Base-by-base conservation (phyloP, 2,888 invertebrate species). In the Stictocephala bisonia region DNA sequence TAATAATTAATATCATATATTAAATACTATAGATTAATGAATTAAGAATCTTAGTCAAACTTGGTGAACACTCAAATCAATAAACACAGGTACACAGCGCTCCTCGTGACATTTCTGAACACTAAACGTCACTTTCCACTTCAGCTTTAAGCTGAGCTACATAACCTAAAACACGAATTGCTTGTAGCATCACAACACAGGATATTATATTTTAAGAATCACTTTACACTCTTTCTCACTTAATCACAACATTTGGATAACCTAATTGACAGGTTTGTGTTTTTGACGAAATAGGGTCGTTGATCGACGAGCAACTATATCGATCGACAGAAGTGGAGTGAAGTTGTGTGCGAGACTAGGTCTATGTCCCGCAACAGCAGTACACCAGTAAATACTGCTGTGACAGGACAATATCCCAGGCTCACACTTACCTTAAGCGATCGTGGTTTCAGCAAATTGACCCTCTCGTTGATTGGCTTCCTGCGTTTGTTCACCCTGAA, bases 371-470 rank as follows among this genome's bases (percentile, higher is more conserved):
- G 93, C 88, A 90, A 90, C 93, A 95, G 93, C 95, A 95, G 95
- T 95, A 95, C 88, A 83, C 87, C 85, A 80, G 85, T 83, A 85
- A 90, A 91, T 95, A 95, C 95, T 95, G 95, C 95, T 95, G 95
- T 95, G 95, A 95, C 95, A 94, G 94, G 95, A 95, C 95, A 95
- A 95, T 95, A 95, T 95, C 89, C 92, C 90, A 88, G 91, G 89
- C 88, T 85, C 85, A 86, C 87, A 74, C 75, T 74, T 74, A 76
- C 77, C 84, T 85, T 86, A 26, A 85, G 80, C 66, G 68, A 71
- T 15, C 83, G 82, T 22, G 86, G 86, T 24, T 85, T 82, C 69
- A 84, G 81, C 41, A 85, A 81, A 77, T 85, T 84, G 80, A 82
- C 79, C 67, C 76, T 77, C 68, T 82, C 80, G 74, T 78, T 77